Evolutionary conservation across 2,797 vertebrate species (phyloP).

Genomic region (Glossophaga mutica): DNA sequence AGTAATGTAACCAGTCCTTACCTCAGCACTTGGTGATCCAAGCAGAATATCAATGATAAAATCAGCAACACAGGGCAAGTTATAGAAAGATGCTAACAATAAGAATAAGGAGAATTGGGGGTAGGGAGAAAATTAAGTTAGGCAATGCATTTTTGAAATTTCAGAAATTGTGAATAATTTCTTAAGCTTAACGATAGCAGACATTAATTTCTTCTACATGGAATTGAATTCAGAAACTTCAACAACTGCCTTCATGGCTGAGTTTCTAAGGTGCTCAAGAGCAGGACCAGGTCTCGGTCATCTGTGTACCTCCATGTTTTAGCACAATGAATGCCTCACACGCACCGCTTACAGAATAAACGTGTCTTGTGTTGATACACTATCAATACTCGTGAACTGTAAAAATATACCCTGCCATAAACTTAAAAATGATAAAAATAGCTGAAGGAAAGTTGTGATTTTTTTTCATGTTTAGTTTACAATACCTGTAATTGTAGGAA

Average conservation of each 20-base stretch:
- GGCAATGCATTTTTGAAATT: not conserved
- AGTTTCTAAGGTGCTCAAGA: not conserved
- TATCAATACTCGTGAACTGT: not conserved
- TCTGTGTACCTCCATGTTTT: not conserved
- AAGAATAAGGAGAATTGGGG: slow-evolving; percentile 30
- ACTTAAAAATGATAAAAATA: not conserved
- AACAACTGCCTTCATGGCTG: not conserved
- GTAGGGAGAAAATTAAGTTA: not conserved
- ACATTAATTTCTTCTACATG: not conserved
- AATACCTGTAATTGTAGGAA: not conserved
- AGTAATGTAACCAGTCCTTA: slow-evolving; percentile 74
- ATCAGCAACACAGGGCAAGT: slow-evolving; percentile 94
- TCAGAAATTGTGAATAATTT: not conserved
- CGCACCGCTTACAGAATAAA: not conserved
- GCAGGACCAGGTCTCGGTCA: not conserved
- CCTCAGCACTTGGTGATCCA: slow-evolving; percentile 96
- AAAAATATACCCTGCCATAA: not conserved
- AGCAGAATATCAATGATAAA: slow-evolving; percentile 98
- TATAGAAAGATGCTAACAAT: slow-evolving; percentile 93
- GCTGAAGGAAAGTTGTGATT: not conserved
- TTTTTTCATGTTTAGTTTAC: slow-evolving; percentile 32
- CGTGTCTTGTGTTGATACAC: not conserved
- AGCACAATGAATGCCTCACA: not conserved
- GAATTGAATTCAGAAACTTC: not conserved
- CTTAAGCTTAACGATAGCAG: not conserved